These are phyloP conservation scores for Tympanuchus pallidicinctus DNA, from an alignment of 2,113 vertebrate genomes.

Conservation along the genomic window DNA sequence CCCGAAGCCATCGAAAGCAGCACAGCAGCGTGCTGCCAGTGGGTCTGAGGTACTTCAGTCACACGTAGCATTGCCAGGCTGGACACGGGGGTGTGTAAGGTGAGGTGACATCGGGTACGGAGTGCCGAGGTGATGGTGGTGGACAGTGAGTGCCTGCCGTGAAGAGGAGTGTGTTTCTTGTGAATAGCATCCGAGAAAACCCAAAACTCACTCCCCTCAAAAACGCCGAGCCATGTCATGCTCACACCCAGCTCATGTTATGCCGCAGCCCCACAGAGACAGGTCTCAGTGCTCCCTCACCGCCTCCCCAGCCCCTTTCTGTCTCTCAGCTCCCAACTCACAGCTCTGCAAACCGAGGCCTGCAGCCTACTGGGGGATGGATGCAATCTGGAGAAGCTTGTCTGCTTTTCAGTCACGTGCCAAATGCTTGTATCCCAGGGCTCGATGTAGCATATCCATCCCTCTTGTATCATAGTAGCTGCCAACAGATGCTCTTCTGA, in stretches of 20 bases:
- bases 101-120: no score
- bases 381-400: slow-evolving; percentile 31
- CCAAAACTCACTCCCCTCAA: neutral
- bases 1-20: no score
- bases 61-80: neutral
- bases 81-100: neutral
- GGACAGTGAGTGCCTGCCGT: neutral
- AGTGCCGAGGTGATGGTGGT: no score
- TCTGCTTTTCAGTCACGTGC: neutral
- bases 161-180: neutral
- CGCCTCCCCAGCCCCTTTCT: neutral
- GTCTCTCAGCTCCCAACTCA: neutral
- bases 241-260: neutral
- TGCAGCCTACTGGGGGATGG: slow-evolving; percentile 17
- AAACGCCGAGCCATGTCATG: fast-evolving
- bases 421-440: neutral
- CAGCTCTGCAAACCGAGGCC: neutral
- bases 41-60: neutral
- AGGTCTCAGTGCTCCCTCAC: neutral
- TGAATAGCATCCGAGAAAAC: neutral
- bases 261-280: neutral
- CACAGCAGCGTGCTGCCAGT: no score
- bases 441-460: neutral
- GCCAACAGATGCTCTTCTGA: fast-evolving
- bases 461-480: neutral